Conservation (phyloP, 2,113 vertebrate species). For the Sciurus niger region DNA sequence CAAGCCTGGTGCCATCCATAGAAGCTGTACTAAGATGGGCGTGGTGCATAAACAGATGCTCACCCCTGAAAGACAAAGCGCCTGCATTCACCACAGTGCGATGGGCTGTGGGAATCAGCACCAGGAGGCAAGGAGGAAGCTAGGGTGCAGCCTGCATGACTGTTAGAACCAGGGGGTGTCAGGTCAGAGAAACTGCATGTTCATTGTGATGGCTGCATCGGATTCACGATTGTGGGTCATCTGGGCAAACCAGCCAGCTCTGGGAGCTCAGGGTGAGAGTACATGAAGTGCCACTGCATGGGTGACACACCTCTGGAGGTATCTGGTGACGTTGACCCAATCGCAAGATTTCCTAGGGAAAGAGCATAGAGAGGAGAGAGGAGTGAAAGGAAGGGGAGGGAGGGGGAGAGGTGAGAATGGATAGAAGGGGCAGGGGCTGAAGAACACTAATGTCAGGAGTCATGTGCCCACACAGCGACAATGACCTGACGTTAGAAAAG, state of each 20-base stretch:
- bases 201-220: background rate
- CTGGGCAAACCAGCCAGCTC: background rate
- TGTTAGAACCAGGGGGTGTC: background rate
- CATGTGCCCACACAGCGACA: background rate
- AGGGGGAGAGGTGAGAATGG: background rate
- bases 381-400: too few relatives aligned
- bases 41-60: background rate
- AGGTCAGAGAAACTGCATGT: background rate
- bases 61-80: background rate
- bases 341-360: background rate
- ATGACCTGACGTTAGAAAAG: accelerated
- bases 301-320: too few relatives aligned
- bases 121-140: background rate
- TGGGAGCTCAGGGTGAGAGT: accelerated
- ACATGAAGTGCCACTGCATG: background rate
- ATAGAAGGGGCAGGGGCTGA: background rate
- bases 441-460: background rate
- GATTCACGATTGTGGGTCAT: background rate
- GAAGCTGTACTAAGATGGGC: background rate
- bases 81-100: background rate
- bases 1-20: background rate
- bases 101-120: background rate
- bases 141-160: background rate
- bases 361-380: background rate
- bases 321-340: background rate